Conservation (phyloP, 2,888 invertebrate genomes). For the Rhagonycha fulva region DNA sequence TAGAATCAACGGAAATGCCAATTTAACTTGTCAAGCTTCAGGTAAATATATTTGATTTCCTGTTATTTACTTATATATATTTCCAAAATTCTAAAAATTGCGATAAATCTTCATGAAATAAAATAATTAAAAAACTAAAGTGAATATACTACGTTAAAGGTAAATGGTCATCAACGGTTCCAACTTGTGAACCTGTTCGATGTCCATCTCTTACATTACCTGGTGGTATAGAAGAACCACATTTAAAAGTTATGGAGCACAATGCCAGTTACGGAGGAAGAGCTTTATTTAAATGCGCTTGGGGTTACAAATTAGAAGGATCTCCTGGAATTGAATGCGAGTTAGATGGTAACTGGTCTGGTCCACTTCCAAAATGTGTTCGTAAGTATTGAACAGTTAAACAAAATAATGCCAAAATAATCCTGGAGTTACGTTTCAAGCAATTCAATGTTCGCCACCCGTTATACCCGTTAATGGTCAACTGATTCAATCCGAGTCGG, state of each 20-base stretch:
- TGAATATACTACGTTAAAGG: constrained; percentile 56
- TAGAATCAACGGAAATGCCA: constrained; percentile 74
- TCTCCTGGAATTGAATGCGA: constrained; percentile 80
- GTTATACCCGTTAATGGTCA: constrained; percentile 73
- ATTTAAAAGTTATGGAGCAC: constrained; percentile 75
- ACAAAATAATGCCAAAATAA: neutral
- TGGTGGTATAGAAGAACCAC: constrained; percentile 68
- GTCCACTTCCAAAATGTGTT: constrained; percentile 73
- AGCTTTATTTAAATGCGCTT: constrained; percentile 81
- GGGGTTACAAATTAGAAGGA: constrained; percentile 80
- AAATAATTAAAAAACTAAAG: neutral
- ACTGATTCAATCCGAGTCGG: constrained; percentile 59
- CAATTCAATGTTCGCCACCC: constrained; percentile 81
- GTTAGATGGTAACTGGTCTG: constrained; percentile 79
- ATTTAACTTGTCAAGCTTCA: constrained; percentile 81
- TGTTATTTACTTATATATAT: neutral
- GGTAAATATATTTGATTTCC: constrained; percentile 55
- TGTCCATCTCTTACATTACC: constrained; percentile 73
- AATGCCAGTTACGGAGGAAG: constrained; percentile 82
- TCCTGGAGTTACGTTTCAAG: constrained; percentile 52
- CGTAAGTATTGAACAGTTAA: constrained; percentile 60
- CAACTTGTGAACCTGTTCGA: constrained; percentile 76
- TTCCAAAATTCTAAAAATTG: neutral
- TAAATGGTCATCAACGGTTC: constrained; percentile 77
- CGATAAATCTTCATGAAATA: neutral